Conservation (phyloP, 1,140 invertebrate genomes). For the Caerostris darwini region DNA sequence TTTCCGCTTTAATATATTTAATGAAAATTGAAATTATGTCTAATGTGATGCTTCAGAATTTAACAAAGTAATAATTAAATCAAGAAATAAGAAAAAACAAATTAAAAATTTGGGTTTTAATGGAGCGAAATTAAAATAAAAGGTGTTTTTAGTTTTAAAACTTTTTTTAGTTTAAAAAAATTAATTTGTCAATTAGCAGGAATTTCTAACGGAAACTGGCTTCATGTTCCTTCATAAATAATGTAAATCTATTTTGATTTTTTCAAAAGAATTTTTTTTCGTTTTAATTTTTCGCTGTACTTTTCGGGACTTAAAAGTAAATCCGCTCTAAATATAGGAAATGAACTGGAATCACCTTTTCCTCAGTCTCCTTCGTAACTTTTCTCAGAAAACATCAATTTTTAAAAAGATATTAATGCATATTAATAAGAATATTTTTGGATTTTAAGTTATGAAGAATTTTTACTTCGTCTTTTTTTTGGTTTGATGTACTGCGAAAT, state of each 20-base stretch:
- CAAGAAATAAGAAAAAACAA: no score
- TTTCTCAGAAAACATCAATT: neutral
- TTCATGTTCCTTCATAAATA: slow-evolving; percentile 5
- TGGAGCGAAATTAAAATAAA: no score
- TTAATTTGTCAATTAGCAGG: slow-evolving; percentile 26
- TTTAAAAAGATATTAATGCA: neutral
- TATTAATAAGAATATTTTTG: neutral
- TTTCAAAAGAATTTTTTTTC: neutral
- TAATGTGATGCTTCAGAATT: no score
- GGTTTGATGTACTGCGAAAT: neutral
- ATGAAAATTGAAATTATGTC: no score
- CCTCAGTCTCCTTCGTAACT: neutral
- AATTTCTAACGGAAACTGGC: neutral
- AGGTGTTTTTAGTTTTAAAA: no score
- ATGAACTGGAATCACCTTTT: neutral
- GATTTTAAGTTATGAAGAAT: neutral
- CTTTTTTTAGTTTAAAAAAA: neutral
- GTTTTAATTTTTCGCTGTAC: neutral
- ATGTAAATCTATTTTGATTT: neutral
- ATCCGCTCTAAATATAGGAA: slow-evolving; percentile 9
- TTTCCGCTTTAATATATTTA: no score
- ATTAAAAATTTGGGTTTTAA: no score
- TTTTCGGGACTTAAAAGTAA: neutral
- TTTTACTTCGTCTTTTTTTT: neutral
- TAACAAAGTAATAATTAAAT: no score